A percentile compares a stretch with the other conserved stretches of the same genome.
Evolutionary conservation across 2,113 vertebrate genomes (phyloP).

Genomic region (Grammomys surdaster): DNA sequence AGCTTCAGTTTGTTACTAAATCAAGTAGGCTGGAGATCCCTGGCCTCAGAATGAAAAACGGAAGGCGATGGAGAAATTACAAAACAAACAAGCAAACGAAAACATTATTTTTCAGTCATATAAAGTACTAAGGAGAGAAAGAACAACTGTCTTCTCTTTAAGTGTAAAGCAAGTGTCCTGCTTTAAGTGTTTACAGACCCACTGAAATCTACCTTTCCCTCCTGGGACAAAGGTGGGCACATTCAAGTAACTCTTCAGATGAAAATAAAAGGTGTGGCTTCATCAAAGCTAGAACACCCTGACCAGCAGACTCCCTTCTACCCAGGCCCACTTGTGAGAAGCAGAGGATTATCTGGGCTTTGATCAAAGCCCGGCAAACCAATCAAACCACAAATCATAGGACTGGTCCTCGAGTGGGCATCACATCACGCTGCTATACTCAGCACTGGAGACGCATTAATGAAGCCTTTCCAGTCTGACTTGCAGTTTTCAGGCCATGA

Average conservation of each 20-base stretch:
- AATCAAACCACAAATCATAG: constrained; percentile 68
- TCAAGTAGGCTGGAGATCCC: constrained; percentile 1
- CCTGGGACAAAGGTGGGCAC: background rate
- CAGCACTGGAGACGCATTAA: constrained; percentile 57
- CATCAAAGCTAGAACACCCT: background rate
- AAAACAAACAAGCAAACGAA: constrained; percentile 10
- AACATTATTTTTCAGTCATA: background rate
- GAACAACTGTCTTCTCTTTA: background rate
- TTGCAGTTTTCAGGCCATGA: constrained; percentile 76
- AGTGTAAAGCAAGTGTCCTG: background rate
- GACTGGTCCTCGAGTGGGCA: constrained; percentile 38
- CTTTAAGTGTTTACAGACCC: background rate
- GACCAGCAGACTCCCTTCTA: constrained; percentile 35
- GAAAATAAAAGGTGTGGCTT: constrained; percentile 56
- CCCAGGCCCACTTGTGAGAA: constrained; percentile 52
- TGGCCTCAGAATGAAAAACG: constrained; percentile 5
- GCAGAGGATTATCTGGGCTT: background rate
- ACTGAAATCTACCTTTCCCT: constrained; percentile 20
- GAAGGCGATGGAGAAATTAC: constrained; percentile 6
- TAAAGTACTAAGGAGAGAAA: constrained; percentile 48
- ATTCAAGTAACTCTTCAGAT: background rate
- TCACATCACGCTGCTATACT: constrained; percentile 42
- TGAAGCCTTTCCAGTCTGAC: constrained; percentile 78
- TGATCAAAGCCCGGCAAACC: constrained; percentile 57
- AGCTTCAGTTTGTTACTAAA: background rate